A percentile compares a stretch with the other conserved stretches of the same genome.
Evolutionary conservation across 2,888 invertebrate genomes (phyloP).

Genomic region (Pemphredon lugubris): DNA sequence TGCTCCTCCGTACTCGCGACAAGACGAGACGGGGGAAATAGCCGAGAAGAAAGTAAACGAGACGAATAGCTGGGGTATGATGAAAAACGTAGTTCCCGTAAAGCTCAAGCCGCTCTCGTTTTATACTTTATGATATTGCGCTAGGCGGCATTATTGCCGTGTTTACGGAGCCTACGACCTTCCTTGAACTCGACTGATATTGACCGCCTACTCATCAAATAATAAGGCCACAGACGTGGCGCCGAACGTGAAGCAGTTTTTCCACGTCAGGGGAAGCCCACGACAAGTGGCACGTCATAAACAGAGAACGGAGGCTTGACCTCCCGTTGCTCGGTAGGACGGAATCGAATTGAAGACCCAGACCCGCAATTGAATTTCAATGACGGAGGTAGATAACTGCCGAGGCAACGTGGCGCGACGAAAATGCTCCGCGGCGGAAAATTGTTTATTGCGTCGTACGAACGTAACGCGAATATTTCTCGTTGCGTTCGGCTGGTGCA

Average conservation of each 20-base stretch:
- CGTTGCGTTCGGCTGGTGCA: no score
- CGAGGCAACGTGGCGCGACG: neutral
- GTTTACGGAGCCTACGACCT: conserved; percentile 56
- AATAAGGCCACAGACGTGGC: conserved; percentile 42
- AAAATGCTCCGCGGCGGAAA: neutral
- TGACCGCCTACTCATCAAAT: conserved; percentile 59
- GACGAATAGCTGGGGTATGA: neutral
- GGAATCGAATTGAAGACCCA: conserved; percentile 22
- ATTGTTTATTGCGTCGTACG: no score
- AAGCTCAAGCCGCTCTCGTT: no score
- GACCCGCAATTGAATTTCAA: conserved; percentile 28
- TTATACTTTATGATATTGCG: neutral
- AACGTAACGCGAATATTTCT: no score
- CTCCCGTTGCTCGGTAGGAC: conserved; percentile 1
- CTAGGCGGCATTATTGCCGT: conserved; percentile 26
- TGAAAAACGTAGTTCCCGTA: neutral
- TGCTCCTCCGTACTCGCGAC: no score
- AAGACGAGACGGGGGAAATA: neutral
- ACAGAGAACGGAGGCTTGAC: conserved; percentile 17
- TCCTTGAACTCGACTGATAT: conserved; percentile 63
- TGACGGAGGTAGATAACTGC: no score
- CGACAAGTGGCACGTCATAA: conserved; percentile 3
- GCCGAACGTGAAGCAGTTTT: conserved; percentile 17
- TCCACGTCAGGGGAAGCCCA: conserved; percentile 5
- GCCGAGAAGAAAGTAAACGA: no score